Percentiles rank a stretch among this genome's conserved stretches.
These are phyloP conservation scores for Onychomys torridus DNA, from an alignment of 2,797 vertebrate species.

Conservation along the genomic window DNA sequence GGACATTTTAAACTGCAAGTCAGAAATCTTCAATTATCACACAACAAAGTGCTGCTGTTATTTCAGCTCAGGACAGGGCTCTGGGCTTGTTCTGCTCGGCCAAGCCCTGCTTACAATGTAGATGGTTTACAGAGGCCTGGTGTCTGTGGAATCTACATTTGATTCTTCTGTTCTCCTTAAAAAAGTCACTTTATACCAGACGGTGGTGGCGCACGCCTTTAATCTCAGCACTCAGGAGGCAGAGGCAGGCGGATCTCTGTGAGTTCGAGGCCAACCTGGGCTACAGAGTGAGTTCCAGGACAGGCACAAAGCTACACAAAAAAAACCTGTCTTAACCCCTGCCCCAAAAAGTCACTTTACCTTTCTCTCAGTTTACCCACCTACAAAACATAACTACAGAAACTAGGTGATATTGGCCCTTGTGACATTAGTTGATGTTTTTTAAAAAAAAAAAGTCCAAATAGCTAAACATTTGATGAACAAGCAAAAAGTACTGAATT, in stretches of 20 bases:
- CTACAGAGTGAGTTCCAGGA: too few relatives aligned
- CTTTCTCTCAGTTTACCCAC: not conserved
- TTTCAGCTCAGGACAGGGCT: slow-evolving; percentile 36
- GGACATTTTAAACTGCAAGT: not conserved
- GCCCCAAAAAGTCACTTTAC: not conserved
- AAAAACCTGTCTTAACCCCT: too few relatives aligned
- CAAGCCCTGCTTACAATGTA: not conserved
- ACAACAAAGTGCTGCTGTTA: not conserved
- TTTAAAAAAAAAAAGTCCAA: not conserved
- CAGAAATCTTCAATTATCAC: not conserved
- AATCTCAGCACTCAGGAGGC: too few relatives aligned
- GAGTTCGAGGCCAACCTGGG: too few relatives aligned
- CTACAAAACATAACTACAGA: slow-evolving; percentile 43
- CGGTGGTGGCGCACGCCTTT: too few relatives aligned
- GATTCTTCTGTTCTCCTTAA: slow-evolving; percentile 35
- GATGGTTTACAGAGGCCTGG: not conserved
- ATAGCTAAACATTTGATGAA: not conserved
- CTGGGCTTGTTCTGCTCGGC: slow-evolving; percentile 34
- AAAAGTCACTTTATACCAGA: not conserved
- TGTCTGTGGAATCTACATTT: not conserved
- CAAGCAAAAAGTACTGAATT: not conserved
- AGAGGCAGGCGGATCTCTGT: too few relatives aligned
- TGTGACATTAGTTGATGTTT: not conserved
- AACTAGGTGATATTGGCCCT: not conserved
- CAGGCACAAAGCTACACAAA: too few relatives aligned